These are phyloP conservation scores for Babylonia areolata DNA, from an alignment of 1,140 invertebrate genomes.

Conservation along the genomic window DNA sequence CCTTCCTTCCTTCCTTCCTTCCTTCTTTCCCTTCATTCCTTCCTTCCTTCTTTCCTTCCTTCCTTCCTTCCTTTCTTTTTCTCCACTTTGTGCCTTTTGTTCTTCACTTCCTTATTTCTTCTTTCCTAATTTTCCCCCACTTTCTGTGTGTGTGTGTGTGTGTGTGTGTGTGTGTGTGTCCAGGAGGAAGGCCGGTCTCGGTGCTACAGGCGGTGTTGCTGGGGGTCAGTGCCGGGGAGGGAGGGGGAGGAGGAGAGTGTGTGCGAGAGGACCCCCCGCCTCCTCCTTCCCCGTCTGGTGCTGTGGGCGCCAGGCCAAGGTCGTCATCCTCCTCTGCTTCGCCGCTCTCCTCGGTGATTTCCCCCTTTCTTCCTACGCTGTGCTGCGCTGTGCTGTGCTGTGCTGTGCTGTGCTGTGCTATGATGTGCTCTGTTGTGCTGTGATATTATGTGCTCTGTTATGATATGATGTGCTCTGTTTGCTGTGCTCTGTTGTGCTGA, in stretches of 20 bases:
- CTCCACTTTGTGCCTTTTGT: background rate
- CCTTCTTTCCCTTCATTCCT: no score
- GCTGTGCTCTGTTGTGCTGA: no score
- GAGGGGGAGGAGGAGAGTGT: constrained; percentile 17
- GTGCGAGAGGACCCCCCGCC: constrained; percentile 29
- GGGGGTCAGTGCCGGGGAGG: constrained; percentile 19
- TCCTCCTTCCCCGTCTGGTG: constrained; percentile 12
- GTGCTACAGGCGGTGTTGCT: background rate
- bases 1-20: background rate
- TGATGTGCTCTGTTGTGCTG: no score
- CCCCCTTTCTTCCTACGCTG: no score
- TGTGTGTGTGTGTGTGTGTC: background rate
- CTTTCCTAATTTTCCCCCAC: background rate
- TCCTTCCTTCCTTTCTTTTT: no score
- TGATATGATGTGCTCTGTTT: no score
- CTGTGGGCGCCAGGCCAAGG: background rate
- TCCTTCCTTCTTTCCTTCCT: no score
- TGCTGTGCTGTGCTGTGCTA: no score
- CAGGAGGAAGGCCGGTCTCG: background rate
- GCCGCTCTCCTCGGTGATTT: constrained; percentile 86
- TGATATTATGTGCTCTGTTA: no score
- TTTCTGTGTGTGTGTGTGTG: background rate
- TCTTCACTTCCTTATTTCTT: background rate
- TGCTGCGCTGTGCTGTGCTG: no score
- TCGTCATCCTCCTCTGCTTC: constrained; percentile 85